phyloP scores from a whole-genome alignment of 2,888 invertebrate species.

The Acronicta alni region DNA sequence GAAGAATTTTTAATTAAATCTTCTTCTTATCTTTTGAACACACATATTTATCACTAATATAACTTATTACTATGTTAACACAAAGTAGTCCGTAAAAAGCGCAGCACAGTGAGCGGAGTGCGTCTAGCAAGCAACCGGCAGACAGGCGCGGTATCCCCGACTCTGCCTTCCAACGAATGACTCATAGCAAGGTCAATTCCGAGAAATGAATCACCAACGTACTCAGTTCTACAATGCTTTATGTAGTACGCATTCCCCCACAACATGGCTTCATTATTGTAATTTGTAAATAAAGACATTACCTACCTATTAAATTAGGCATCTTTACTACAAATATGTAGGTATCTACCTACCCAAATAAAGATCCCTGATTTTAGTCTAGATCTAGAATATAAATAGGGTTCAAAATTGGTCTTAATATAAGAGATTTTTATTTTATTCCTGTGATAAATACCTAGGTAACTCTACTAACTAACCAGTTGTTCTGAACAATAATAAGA shows the following conservation, averaged over 20 bases:
- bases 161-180: constrained; percentile 89
- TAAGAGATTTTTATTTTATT: too few species aligned
- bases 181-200: constrained; percentile 90
- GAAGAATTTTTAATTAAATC: constrained; percentile 63
- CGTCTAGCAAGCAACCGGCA: constrained; percentile 86
- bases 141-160: constrained; percentile 90
- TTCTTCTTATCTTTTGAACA: constrained; percentile 65
- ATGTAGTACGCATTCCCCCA: constrained; percentile 84
- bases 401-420: too few species aligned
- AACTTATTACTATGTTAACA: constrained; percentile 64
- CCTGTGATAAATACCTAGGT: too few species aligned
- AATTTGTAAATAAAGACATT: constrained; percentile 66
- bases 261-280: constrained; percentile 70
- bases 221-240: constrained; percentile 85
- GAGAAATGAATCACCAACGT: constrained; percentile 89
- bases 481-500: too few species aligned
- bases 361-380: too few species aligned
- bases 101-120: constrained; percentile 77
- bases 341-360: too few species aligned
- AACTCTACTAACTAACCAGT: too few species aligned
- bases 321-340: constrained; percentile 12
- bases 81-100: constrained; percentile 69
- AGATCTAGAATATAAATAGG: too few species aligned
- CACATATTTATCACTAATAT: constrained; percentile 72
- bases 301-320: constrained; percentile 25